Base-by-base conservation (phyloP, 2,113 vertebrate genomes). In the Perca fluviatilis region DNA sequence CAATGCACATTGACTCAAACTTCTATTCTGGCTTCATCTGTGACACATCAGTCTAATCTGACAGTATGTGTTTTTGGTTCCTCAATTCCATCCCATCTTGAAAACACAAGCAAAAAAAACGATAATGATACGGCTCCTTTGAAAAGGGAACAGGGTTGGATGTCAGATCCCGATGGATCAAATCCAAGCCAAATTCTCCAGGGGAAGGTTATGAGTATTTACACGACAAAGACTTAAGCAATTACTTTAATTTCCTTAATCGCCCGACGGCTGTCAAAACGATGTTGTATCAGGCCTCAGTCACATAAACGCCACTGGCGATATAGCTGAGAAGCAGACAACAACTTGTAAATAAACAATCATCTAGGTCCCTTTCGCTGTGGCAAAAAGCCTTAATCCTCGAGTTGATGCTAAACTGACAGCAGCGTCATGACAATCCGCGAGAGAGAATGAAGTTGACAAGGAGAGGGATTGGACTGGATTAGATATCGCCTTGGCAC, bases 171-270 rank as follows among this genome's bases (percentile, higher is more conserved):
- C 77, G 61, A 61, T 72, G 80, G 81, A 75, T 77, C 85, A 78
- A 62, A 74, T 80, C 73, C 51, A 51, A 81, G 68, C 69, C 54
- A 87, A 86, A 83, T 46, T 80, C 81, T 80, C 61, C 71, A 58
- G 80, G 80, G 83, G 61, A 62, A 72, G 67, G 67, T 77, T 73
- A 30, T 54, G 23, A 77, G 82, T 72, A 90, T 91, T 92, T 87
- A 87, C 88, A 87, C 33, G 83, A 89, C 85, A 88, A 91, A 88
- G 81, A 88, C 86, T 86, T 79, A 51, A 77, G 85, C 89, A 93
- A 92, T 94, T 91, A 93, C 83, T 91, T 88, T 89, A 86, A 94
- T 93, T 92, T 90, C 70, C 75, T 88, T 92, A 90, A 93, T 93
- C 89, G 60, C 79, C 79, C 78, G 46, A 82, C 7, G 70, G 85